Evolutionary conservation across 2,113 vertebrate genomes (phyloP).

Genomic region (Ceyx margarethae): DNA sequence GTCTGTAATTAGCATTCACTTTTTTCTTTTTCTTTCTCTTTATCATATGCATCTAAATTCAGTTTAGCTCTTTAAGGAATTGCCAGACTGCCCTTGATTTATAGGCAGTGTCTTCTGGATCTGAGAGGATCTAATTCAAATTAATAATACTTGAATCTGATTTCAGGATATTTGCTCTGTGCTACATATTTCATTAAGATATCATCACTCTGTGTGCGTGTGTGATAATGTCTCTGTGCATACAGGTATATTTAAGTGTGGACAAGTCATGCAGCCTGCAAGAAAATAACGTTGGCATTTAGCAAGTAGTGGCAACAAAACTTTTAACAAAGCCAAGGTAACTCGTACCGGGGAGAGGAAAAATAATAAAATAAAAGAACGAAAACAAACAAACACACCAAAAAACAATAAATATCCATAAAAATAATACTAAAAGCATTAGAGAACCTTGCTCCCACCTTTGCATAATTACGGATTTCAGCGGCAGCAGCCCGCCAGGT

Average conservation of each 20-base stretch:
- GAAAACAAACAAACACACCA: too few relatives aligned
- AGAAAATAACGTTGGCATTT: background rate
- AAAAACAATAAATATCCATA: background rate
- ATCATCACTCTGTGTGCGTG: background rate
- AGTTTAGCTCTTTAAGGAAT: conserved; percentile 61
- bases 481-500: conserved; percentile 39
- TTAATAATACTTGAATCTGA: conserved; percentile 60
- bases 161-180: conserved; percentile 31
- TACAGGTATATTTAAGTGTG: background rate
- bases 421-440: background rate
- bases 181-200: conserved; percentile 54
- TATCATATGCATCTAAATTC: conserved; percentile 52
- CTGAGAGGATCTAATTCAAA: conserved; percentile 64
- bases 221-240: background rate
- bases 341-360: accelerated
- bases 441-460: background rate
- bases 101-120: conserved; percentile 55
- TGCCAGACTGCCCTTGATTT: conserved; percentile 70
- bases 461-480: background rate
- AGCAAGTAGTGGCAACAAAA: background rate
- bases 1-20: conserved; percentile 42
- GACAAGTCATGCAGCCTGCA: background rate
- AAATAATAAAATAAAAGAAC: too few relatives aligned
- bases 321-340: background rate
- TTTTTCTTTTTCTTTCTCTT: conserved; percentile 67